Conservation (phyloP, 2,113 vertebrate species). For the Actinemys pallida region DNA sequence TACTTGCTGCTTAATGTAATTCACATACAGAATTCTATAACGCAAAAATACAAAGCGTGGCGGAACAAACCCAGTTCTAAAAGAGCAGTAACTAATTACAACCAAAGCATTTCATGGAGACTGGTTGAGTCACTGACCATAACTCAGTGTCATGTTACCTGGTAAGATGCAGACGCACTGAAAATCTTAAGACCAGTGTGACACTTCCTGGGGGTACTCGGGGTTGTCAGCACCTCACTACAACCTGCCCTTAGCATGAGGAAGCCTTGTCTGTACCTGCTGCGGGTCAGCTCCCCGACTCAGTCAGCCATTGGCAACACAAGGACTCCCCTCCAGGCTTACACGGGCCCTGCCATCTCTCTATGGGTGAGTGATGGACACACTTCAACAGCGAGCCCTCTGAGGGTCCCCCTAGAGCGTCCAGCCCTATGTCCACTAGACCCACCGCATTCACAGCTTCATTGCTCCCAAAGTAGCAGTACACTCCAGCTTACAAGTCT, state of each 20-base stretch:
- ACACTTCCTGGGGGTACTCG: neutral
- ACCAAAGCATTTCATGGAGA: neutral
- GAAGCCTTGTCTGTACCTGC: neutral
- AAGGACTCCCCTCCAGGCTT: neutral
- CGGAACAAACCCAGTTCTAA: neutral
- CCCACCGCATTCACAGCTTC: neutral
- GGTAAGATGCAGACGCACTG: neutral
- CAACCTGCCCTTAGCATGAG: neutral
- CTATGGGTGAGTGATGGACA: neutral
- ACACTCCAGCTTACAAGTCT: neutral
- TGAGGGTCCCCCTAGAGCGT: neutral
- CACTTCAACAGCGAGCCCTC: neutral
- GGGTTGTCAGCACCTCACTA: neutral
- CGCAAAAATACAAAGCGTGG: neutral
- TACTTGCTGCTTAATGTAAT: constrained; percentile 13
- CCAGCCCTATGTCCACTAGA: neutral
- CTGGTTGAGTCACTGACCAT: neutral
- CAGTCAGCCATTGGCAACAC: neutral
- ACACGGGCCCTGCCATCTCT: neutral
- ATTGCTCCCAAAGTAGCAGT: neutral
- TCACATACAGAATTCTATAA: neutral
- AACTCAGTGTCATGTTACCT: neutral
- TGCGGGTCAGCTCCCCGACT: neutral
- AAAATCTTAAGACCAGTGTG: neutral
- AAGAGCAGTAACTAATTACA: neutral